These are phyloP conservation scores for Myotis yumanensis DNA, from an alignment of 2,113 vertebrate genomes.

Conservation along the genomic window DNA sequence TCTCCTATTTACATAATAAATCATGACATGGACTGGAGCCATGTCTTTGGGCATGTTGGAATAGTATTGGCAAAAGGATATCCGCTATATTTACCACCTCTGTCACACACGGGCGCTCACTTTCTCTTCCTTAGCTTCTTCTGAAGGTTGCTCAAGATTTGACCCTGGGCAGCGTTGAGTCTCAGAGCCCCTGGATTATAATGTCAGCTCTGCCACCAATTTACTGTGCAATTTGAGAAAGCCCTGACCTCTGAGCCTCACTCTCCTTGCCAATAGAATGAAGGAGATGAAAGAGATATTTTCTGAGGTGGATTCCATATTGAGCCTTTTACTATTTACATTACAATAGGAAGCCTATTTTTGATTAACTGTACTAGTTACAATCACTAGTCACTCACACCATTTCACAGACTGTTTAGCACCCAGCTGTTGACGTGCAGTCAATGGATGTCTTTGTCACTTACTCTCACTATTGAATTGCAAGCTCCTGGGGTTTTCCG, in stretches of 20 bases:
- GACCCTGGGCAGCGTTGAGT: neutral
- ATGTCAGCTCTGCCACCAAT: neutral
- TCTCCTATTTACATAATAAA: neutral
- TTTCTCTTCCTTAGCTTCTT: neutral
- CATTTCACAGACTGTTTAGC: neutral
- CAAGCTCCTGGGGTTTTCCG: neutral
- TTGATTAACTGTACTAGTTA: neutral
- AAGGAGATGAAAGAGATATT: neutral
- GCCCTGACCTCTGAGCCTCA: neutral
- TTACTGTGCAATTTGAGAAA: neutral
- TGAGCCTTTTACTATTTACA: neutral
- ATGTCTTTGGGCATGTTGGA: neutral
- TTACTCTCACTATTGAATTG: neutral
- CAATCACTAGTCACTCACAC: neutral
- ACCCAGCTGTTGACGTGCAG: neutral
- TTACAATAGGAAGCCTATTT: neutral
- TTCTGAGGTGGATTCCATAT: neutral
- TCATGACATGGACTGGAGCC: accelerated
- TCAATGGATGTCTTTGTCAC: neutral
- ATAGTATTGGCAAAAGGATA: neutral
- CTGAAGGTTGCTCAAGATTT: neutral
- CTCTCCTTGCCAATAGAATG: neutral
- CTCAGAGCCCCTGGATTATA: neutral
- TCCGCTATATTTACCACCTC: neutral
- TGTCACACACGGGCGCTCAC: neutral